Base-by-base conservation (phyloP, 2,888 invertebrate species). In the Taenaris catops region DNA sequence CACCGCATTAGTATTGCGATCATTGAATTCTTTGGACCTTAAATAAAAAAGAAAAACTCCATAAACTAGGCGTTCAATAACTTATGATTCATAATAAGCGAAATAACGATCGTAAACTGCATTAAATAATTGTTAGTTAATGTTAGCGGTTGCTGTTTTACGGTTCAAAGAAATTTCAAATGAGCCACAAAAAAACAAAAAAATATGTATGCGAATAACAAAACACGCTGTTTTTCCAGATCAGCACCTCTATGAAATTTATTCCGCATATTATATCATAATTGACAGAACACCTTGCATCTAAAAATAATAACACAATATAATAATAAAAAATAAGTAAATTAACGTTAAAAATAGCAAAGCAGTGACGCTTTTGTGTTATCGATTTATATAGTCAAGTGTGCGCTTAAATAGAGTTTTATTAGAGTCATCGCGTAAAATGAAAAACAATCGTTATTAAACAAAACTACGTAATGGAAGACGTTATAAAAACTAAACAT, bases 11-110 rank as follows among this genome's bases (percentile, higher is more conserved):
- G 18, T n/a, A n/a, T 80, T 78, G 68, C 78, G 70, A 50, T 34
- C 55, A 52, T 53, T 47, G 41, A 48, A 51, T 46, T 81, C 81
- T 84, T 84, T 83, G 83, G 83, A 76, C 72, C 79, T 80, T 80
- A 79, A 53, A 69, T 52, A 55, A 70, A 75, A 80, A 49, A 79
- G 4, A 76, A 75, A n/a, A n/a, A n/a, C n/a, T n/a, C n/a, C n/a
- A n/a, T n/a, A n/a, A n/a, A n/a, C n/a, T n/a, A n/a, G n/a, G n/a
- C n/a, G n/a, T n/a, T n/a, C n/a, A n/a, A n/a, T n/a, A n/a, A n/a
- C n/a, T n/a, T n/a, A n/a, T n/a, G n/a, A n/a, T n/a, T n/a, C n/a
- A n/a, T n/a, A n/a, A n/a, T n/a, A n/a, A n/a, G n/a, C n/a, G n/a
- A n/a, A n/a, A n/a, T n/a, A n/a, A n/a, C n/a, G n/a, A n/a, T n/a